Base-by-base conservation (phyloP, 2,888 invertebrate species). In the Epistrophella euchroma region DNA sequence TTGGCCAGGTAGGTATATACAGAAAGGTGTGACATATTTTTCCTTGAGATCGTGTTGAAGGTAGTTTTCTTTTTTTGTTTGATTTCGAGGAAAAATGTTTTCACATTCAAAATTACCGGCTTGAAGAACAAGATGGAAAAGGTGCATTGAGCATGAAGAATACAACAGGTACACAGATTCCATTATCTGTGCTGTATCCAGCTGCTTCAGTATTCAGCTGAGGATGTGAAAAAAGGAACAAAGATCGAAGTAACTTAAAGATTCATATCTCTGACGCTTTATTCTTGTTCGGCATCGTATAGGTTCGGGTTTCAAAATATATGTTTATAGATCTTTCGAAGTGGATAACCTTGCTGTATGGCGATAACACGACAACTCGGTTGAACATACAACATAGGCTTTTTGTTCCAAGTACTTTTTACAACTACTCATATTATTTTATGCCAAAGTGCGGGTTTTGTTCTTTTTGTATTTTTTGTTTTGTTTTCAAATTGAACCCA, bases 261-360 rank as follows among this genome's bases (percentile, higher is more conserved):
- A 86, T 86, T 86, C 86, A 66, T 86, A 86, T 86, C 86, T 82
- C 56, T 70, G 85, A 81, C 76, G 85, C 77, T 82, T 78, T 82
- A 86, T 82, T 78, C 82, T 82, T 86, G 77, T 82, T 86, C 77
- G 77, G 77, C 81, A 85, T 81, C 62, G 52, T 52, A n/a, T n/a
- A 70, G 58, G 76, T 85, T 81, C 75, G 72, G 73, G 58, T 85
- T 85, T 85, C 81, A 77, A 72, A 74, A 85, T 60, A 85, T 60
- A 60, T 80, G 84, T 70, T 81, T 86, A 64, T 58, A 77, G 86
- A 86, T 86, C 71, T 86, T 70, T 45, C 74, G 74, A 5, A 74
- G 74, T 66, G 77, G 86, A 86, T 78, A 86, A 86, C 77, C 73
- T 78, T 64, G 50, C 62, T 70, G 64, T 43, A 60, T 45, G 58